phyloP scores from a whole-genome alignment of 64 coral and sea anemone species.

The Exaiptasia diaphana region DNA sequence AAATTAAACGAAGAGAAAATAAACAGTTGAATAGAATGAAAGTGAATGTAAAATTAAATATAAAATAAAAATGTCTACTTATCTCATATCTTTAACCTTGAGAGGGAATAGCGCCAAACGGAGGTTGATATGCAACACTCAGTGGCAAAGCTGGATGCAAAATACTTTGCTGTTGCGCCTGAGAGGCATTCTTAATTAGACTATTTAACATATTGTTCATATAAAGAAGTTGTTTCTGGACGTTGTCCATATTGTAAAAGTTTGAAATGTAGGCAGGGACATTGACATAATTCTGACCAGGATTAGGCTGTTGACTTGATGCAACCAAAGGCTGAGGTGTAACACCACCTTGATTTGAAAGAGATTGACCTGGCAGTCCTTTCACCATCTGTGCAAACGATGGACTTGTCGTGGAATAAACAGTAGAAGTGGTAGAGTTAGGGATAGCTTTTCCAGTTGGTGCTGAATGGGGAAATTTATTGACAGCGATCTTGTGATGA shows the following conservation, averaged over 20 bases:
- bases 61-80: background rate
- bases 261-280: too few relatives aligned
- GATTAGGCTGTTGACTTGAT: background rate
- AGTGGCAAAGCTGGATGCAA: background rate
- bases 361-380: background rate
- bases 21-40: background rate
- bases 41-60: background rate
- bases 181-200: background rate
- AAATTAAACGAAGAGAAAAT: background rate
- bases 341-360: background rate
- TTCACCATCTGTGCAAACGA: background rate
- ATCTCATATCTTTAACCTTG: background rate
- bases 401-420: background rate
- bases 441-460: background rate
- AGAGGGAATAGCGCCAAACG: background rate
- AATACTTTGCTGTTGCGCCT: background rate
- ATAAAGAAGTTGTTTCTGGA: background rate
- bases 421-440: background rate
- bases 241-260: background rate
- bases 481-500: background rate
- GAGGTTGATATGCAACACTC: background rate
- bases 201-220: background rate
- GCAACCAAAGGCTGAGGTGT: background rate
- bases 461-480: background rate
- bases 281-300: background rate